Evolutionary conservation across 2,113 vertebrate genomes (phyloP).

Genomic region (Calyptomena viridis): DNA sequence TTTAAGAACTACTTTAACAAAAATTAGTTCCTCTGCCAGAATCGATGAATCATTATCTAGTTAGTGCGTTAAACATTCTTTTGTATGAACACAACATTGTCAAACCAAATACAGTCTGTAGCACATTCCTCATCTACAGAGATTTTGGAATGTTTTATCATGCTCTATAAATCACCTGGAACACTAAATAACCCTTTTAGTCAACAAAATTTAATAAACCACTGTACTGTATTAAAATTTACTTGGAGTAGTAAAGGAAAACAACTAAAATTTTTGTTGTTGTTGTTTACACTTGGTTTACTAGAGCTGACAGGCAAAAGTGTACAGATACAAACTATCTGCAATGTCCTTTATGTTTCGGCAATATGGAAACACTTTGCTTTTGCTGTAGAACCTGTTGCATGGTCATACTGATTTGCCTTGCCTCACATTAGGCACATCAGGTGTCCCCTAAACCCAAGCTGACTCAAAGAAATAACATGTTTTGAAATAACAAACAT

Average conservation of each 20-base stretch:
- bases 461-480: conserved; percentile 46
- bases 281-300: not conserved
- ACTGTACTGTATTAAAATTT: not conserved
- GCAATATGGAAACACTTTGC: not conserved
- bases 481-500: conserved; percentile 63
- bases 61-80: conserved; percentile 22
- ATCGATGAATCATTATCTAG: conserved; percentile 51
- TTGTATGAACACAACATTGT: not conserved
- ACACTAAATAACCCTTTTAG: not conserved
- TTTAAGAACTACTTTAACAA: conserved; percentile 54
- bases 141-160: conserved; percentile 30
- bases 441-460: conserved; percentile 37
- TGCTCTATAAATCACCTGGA: conserved; percentile 11
- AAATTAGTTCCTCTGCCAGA: conserved; percentile 53
- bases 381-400: not conserved
- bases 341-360: not conserved
- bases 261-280: not conserved
- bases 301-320: not conserved
- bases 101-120: conserved; percentile 3
- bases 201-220: not conserved
- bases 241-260: not conserved
- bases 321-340: not conserved
- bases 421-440: conserved; percentile 1
- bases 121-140: not conserved
- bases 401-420: not conserved